Evolutionary conservation across 2,113 vertebrate genomes (phyloP), one percentile per base, ranked within the genome.

Genomic region (Laterallus jamaicensis): DNA sequence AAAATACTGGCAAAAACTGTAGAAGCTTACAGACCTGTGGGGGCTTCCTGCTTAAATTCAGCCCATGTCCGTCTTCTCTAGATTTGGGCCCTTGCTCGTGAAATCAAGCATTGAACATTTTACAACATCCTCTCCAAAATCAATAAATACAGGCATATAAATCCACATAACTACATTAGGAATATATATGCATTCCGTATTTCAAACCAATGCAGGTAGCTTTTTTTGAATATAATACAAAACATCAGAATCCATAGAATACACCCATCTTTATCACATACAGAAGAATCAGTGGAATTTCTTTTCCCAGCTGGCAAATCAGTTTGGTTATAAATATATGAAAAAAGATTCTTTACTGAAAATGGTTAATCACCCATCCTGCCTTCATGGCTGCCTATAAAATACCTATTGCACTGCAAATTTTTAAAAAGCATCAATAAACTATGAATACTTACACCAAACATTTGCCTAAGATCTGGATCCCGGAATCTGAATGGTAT

Each of bases 401-500:
- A 74, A 80, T 1, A 74, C 4, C 31, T 35, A n/a, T 4, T 60
- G 22, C 52, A 85, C 50, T 10, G 22, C 5, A 92, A 82, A 74
- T 32, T 54, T 44, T 3, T 20, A 49, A 29, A 37, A 77, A 37
- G 1, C 22, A 76, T 28, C 58, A 80, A 70, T 24, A 74, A 70
- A 83, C 4, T 12, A 15, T 6, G 8, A 90, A 25, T 95, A 98
- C 98, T 98, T 97, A 99, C 99, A 59, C 99, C 99, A 97, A 99
- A 99, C 99, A 99, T 99, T 98, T 99, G 99, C 97, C 99, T 99
- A 97, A 99, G 99, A 95, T 99, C 99, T 62, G 99, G 99, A 96
- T 99, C 99, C 96, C 99, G 98, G 97, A 99, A 99, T 97, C 98
- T 98, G 98, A 99, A 99, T 77, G 99, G 99, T 97, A 99, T 99